Conservation (phyloP, 1,140 invertebrate genomes). For the Lepidurus couesii region DNA sequence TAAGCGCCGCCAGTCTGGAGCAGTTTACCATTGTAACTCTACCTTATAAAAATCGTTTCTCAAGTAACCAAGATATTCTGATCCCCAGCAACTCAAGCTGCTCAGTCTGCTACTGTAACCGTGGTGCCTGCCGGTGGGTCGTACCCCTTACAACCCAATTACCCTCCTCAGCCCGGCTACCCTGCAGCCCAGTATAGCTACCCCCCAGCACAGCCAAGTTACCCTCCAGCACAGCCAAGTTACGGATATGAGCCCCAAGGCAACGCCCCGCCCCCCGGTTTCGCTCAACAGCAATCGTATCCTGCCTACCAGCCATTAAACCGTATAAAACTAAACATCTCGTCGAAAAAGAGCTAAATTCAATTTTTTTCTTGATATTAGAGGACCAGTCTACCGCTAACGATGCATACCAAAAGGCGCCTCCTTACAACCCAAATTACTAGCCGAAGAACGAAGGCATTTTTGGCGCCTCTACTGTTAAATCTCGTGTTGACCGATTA, state of each 20-base stretch:
- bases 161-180: conserved; percentile 11
- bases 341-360: neutral
- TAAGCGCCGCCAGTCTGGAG: conserved; percentile 26
- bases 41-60: neutral
- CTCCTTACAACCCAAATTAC: conserved; percentile 27
- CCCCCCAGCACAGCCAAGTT: neutral
- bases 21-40: conserved; percentile 27
- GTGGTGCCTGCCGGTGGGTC: neutral
- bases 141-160: neutral
- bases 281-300: neutral
- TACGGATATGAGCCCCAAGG: conserved; percentile 2
- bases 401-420: conserved; percentile 25
- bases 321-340: neutral
- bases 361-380: neutral
- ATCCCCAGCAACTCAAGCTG: neutral
- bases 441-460: neutral
- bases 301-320: neutral
- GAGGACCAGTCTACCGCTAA: conserved; percentile 3
- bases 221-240: neutral
- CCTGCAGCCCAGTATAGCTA: neutral
- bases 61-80: neutral
- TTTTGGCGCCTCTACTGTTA: neutral
- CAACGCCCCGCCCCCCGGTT: neutral
- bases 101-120: conserved; percentile 6
- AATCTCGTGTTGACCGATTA: neutral